Evolutionary conservation across 2,113 vertebrate species (phyloP), one percentile per base, ranked within the genome.

Genomic region (Lagopus muta): DNA sequence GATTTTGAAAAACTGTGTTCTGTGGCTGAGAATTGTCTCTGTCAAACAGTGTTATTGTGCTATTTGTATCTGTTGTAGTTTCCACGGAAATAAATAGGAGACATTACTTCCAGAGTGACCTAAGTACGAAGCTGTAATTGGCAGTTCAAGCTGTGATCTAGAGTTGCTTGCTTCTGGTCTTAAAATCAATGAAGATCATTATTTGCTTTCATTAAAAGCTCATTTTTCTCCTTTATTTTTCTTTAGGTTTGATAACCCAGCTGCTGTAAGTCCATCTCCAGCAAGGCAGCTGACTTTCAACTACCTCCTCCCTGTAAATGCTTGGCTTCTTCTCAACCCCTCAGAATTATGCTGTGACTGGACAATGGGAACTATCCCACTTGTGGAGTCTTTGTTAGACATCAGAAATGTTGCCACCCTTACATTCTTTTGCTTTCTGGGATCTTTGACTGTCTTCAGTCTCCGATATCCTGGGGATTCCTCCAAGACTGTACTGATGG

Each of bases 301-400:
- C 98, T 99, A 99, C 97, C 98, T 99, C 50, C 98, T 99, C 58
- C 98, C 99, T 80, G 98, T 99, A 82, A 99, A 99, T 84, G 99
- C 98, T 7, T 99, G 99, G 99, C 98, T 99, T 28, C 97, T 99
- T 42, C 98, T 99, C 77, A 99, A 99, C 92, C 99, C 99, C 18
- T 99, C 99, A 17, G 99, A 99, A 88, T 97, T 99, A 42, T 99
- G 99, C 96, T 99, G 99, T 80, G 99, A 99, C 95, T 99, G 99
- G 99, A 99, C 99, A 25, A 99, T 99, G 99, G 99, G 99, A 91
- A 99, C 99, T 86, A 99, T 99, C 91, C 99, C 99, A 43, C 97
- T 99, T 13, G 98, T 99, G 94, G 99, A 99, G 92, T 99, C 99
- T 6, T 83, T 99, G 60, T 85, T 99, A 22, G 99, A 99, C 96